A percentile compares a stretch with the other conserved stretches of the same genome.
Evolutionary conservation across 2,797 vertebrate genomes (phyloP).

Genomic region (Siniperca undulata): DNA sequence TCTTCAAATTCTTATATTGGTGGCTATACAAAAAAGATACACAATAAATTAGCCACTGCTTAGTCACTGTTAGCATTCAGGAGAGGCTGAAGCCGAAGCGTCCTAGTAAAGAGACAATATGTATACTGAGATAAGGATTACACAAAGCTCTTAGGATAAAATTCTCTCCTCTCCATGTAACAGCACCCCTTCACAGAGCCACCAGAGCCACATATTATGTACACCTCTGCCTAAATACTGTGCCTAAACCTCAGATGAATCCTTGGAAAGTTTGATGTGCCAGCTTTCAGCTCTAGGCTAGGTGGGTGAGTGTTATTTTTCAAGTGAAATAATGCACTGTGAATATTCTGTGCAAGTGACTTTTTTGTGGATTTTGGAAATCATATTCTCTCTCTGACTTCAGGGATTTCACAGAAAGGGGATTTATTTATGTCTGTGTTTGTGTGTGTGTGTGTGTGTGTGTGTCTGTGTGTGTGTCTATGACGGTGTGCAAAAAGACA

Average conservation of each 20-base stretch:
- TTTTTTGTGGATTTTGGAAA: constrained; percentile 64
- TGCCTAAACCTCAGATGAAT: constrained; percentile 62
- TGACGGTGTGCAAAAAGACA: constrained; percentile 52
- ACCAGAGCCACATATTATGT: constrained; percentile 50
- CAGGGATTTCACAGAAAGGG: constrained; percentile 62
- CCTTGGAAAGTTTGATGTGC: constrained; percentile 63
- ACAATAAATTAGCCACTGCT: constrained; percentile 34
- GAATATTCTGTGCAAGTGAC: constrained; percentile 59
- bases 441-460: constrained; percentile 22
- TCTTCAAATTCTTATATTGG: constrained; percentile 25
- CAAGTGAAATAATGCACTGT: constrained; percentile 66
- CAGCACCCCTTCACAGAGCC: constrained; percentile 30
- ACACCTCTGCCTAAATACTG: constrained; percentile 58
- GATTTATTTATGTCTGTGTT: constrained; percentile 61
- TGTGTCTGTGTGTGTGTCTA: constrained; percentile 32
- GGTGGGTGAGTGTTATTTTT: constrained; percentile 62
- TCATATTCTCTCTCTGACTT: constrained; percentile 65
- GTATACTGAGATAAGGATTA: constrained; percentile 68
- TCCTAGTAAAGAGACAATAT: constrained; percentile 65
- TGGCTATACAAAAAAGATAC: constrained; percentile 22
- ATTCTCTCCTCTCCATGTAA: constrained; percentile 47
- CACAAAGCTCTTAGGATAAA: constrained; percentile 63
- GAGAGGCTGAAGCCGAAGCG: constrained; percentile 30
- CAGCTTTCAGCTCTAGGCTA: constrained; percentile 57
- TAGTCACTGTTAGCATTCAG: constrained; percentile 49